Percentiles rank a stretch among this genome's conserved stretches.
These are phyloP conservation scores for Scaptomyza parva DNA, from an alignment of 2,888 invertebrate genomes.

Conservation along the genomic window DNA sequence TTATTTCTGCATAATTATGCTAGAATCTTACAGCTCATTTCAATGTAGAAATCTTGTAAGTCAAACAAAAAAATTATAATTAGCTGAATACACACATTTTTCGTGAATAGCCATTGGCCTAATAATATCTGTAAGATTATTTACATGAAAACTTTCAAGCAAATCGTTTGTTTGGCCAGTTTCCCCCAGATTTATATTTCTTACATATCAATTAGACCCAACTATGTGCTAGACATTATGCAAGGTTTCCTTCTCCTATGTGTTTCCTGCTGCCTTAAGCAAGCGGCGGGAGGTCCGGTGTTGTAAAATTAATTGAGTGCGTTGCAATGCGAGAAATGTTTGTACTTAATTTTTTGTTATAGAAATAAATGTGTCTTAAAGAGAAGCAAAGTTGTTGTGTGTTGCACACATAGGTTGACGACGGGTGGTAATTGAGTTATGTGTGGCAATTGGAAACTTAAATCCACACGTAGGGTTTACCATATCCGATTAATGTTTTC, in stretches of 20 bases:
- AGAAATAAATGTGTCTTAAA: constrained; percentile 29
- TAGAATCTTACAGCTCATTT: constrained; percentile 3
- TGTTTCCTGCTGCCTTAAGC: constrained; percentile 5
- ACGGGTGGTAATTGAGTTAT: constrained; percentile 64
- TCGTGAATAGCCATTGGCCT: background rate
- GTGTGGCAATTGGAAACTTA: constrained; percentile 53
- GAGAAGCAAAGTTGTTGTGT: constrained; percentile 8
- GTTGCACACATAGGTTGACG: constrained; percentile 36
- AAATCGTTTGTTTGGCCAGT: constrained; percentile 15
- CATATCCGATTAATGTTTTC: constrained; percentile 28
- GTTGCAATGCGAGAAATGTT: constrained; percentile 54
- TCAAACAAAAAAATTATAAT: background rate
- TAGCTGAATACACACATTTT: background rate
- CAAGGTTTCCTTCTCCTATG: constrained; percentile 23
- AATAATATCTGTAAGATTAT: background rate
- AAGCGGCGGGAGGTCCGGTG: constrained; percentile 34
- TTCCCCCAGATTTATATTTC: constrained; percentile 36
- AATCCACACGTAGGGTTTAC: constrained; percentile 41
- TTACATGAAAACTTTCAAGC: no score
- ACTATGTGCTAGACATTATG: constrained; percentile 46
- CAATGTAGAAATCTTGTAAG: background rate
- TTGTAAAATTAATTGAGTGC: constrained; percentile 73
- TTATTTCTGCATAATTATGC: background rate
- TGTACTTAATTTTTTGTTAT: constrained; percentile 20
- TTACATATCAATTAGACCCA: constrained; percentile 38